Evolutionary conservation across 1,140 invertebrate species (phyloP).

Genomic region (Drosophila parvula): DNA sequence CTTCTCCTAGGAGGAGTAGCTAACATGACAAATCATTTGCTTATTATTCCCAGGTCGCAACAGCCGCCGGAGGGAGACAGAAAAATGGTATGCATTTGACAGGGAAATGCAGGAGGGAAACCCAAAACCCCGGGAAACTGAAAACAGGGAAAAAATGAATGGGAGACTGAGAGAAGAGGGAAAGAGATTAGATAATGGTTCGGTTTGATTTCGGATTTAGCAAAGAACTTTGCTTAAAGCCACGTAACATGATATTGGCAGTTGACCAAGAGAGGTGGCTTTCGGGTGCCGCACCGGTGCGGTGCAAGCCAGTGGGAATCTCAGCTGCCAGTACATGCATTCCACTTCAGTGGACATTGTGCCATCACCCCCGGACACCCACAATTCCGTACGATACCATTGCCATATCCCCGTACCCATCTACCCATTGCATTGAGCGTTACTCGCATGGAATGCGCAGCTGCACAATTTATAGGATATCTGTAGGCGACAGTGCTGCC

Average conservation of each 20-base stretch:
- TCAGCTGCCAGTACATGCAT: constrained; percentile 52
- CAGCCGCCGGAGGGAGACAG: neutral
- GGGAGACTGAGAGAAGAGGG: neutral
- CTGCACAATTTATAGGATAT: constrained; percentile 76
- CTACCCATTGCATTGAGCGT: constrained; percentile 50
- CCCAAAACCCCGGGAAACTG: neutral
- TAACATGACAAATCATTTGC: constrained; percentile 77
- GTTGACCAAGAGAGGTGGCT: constrained; percentile 52
- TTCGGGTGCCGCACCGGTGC: neutral
- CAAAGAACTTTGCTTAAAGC: constrained; percentile 53
- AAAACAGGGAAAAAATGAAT: neutral
- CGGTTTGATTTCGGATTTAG: constrained; percentile 34
- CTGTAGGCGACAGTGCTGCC: constrained; percentile 28
- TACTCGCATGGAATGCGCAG: constrained; percentile 74
- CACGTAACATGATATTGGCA: constrained; percentile 65
- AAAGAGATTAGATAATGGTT: constrained; percentile 52
- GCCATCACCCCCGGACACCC: constrained; percentile 26
- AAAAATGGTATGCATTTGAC: constrained; percentile 43
- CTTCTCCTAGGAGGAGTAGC: constrained; percentile 14
- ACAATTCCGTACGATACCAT: constrained; percentile 2
- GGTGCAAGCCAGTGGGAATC: constrained; percentile 19
- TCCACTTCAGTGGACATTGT: constrained; percentile 68
- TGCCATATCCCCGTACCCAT: neutral
- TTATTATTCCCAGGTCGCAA: constrained; percentile 58
- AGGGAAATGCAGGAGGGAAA: constrained; percentile 8